Evolutionary conservation across 2,113 vertebrate species (phyloP), one percentile per base, ranked within the genome.

Genomic region (Pelusios castaneus): DNA sequence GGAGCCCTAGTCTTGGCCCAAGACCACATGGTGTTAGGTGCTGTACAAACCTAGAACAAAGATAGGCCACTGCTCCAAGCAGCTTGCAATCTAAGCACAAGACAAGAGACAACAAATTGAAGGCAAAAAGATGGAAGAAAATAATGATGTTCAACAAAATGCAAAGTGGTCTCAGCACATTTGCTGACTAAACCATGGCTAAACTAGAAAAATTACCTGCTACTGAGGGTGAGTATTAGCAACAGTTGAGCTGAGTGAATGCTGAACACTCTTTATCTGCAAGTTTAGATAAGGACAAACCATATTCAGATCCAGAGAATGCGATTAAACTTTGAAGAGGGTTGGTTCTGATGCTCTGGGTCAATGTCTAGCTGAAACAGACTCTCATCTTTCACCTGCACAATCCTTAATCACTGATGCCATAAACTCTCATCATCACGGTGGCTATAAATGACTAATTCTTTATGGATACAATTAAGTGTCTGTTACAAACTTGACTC

Each of bases 131-230:
- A 76, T 76, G n/a, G 82, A 87, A 91, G 94, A 51, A 75, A 54
- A 47, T 34, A 67, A 92, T 70, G 17, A 4, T 0, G n/a, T 51
- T 54, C 80, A 81, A 22, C 31, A 1, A 0, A 0, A 31, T 3
- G 0, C 43, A 13, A 56, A 89, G 47, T 0, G 0, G 45, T 3
- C 29, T 87, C 80, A 54, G 14, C 2, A 9, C 0, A 0, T 5
- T 8, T 0, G 1, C 43, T 92, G 89, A 95, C 87, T 93, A 90
- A 92, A 4, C 9, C 63, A 2, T 1, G 24, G 13, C 13, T 45
- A 45, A 41, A 8, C 25, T 76, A 76, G 73, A 76, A 76, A 45
- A 76, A 45, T 27, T 29, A 45, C 25, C 25, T 76, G 6, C 27
- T 29, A 45, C 41, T 76, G 43, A 76, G 45, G 27, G 41, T 45